A percentile compares a stretch with the other conserved stretches of the same genome.
Conservation (phyloP, 2,113 vertebrate species). For the Mesembrinibis cayennensis region DNA sequence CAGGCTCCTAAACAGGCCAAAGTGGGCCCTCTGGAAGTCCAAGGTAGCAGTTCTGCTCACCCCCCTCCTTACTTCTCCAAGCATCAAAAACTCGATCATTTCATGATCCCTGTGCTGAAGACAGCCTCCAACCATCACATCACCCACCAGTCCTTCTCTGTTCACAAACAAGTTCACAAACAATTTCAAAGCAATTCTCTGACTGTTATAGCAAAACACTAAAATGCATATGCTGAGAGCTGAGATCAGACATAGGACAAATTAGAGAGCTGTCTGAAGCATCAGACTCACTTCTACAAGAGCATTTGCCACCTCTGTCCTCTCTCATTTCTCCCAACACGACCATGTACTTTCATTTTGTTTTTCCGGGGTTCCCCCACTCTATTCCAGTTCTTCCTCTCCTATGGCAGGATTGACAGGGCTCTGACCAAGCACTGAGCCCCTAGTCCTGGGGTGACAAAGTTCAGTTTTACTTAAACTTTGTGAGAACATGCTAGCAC, state of each 20-base stretch:
- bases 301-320: neutral
- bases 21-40: neutral
- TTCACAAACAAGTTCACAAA: neutral
- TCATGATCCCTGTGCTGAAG: neutral
- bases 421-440: neutral
- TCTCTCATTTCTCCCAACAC: neutral
- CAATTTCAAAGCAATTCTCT: neutral
- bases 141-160: neutral
- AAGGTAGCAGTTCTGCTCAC: neutral
- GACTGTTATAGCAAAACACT: neutral
- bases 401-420: neutral
- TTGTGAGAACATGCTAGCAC: neutral
- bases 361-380: neutral
- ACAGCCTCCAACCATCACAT: neutral
- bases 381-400: neutral
- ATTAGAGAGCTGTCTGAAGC: neutral
- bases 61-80: neutral
- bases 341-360: fast-evolving
- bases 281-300: neutral
- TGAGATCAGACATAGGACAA: neutral
- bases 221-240: neutral
- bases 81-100: neutral
- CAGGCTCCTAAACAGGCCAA: neutral
- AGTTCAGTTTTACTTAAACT: neutral
- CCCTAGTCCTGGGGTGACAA: neutral